Evolutionary conservation across 2,113 vertebrate species (phyloP).

Genomic region (Solenodon paradoxus): DNA sequence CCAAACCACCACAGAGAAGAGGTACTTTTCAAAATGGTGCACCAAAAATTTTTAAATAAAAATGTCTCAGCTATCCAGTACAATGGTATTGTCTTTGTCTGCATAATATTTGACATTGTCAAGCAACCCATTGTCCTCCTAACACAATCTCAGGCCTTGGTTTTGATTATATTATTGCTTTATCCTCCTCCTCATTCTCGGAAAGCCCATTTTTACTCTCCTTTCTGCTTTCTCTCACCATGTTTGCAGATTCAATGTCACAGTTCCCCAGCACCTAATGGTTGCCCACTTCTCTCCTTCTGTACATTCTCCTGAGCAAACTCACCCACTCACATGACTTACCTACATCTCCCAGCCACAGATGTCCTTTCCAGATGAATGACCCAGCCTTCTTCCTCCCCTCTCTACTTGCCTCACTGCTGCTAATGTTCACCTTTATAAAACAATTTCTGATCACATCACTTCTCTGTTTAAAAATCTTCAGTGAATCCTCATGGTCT

Average conservation of each 20-base stretch:
- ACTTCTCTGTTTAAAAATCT: not conserved
- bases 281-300: not conserved
- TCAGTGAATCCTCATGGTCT: not conserved
- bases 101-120: not conserved
- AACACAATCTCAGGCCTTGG: not conserved
- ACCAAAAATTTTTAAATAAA: not conserved
- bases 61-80: not conserved
- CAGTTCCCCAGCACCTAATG: not conserved
- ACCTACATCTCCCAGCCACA: not conserved
- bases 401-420: not conserved
- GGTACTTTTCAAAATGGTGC: too few relatives aligned
- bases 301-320: not conserved
- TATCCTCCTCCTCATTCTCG: not conserved
- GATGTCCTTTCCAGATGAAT: not conserved
- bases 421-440: not conserved
- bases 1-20: not conserved
- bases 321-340: not conserved
- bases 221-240: not conserved
- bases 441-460: not conserved
- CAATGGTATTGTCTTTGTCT: not conserved
- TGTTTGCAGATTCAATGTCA: not conserved
- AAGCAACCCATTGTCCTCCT: not conserved
- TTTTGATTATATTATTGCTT: not conserved
- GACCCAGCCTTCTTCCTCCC: not conserved
- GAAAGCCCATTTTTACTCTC: not conserved